A percentile compares a stretch with the other conserved stretches of the same genome.
phyloP scores from a whole-genome alignment of 2,888 invertebrate species.

The Drosophila phalerata region DNA sequence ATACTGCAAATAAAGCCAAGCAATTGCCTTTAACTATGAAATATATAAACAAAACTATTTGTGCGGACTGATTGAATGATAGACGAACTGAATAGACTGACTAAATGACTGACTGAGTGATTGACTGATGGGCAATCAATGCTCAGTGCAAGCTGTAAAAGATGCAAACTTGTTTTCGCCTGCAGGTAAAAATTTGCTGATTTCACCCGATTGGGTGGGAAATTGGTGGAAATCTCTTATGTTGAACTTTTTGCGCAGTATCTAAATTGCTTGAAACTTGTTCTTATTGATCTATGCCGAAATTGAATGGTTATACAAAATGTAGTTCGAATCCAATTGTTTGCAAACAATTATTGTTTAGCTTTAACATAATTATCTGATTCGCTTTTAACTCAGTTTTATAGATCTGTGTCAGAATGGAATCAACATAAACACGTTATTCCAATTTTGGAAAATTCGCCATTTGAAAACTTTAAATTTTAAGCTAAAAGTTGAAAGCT shows the following conservation, averaged over 20 bases:
- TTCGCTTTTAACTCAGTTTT: background rate
- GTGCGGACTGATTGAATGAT: conserved; percentile 8
- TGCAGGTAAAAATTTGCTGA: background rate
- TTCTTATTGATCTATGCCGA: background rate
- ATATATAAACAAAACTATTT: conserved; percentile 18
- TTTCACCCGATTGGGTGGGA: background rate
- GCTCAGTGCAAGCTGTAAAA: background rate
- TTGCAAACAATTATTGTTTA: background rate
- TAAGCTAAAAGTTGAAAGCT: background rate
- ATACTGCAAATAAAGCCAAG: conserved; percentile 7
- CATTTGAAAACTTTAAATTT: background rate
- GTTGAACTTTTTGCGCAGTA: background rate
- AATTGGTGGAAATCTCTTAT: background rate
- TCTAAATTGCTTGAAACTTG: background rate
- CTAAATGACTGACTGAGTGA: background rate
- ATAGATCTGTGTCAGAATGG: background rate
- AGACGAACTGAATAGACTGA: background rate
- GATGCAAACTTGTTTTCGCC: background rate
- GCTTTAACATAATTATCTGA: background rate
- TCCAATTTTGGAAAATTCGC: background rate
- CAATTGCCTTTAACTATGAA: conserved; percentile 1
- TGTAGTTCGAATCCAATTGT: background rate
- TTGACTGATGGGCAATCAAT: background rate
- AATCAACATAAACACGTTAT: background rate
- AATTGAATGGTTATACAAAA: background rate